Evolutionary conservation across 2,888 invertebrate genomes (phyloP), one percentile per base, ranked within the genome.

Genomic region (Drosophila diplacantha): DNA sequence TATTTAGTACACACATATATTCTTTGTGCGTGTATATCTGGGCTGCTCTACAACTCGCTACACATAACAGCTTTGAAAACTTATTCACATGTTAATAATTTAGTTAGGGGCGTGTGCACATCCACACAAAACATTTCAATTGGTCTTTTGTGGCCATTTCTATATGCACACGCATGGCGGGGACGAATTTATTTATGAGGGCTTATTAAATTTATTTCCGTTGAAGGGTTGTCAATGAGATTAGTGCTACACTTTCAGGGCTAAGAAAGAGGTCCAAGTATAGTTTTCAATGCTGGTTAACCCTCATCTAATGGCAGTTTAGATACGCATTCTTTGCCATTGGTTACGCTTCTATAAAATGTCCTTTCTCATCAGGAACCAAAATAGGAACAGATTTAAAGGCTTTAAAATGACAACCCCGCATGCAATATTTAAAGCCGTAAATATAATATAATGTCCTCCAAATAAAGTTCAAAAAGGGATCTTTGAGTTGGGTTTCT

Each of bases 51-150:
- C 47, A 39, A 22, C 32, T 58, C 54, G 55, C 52, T 49, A 44
- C 29, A 43, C 46, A 62, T 26, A 61, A 49, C 50, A 38, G 47
- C 59, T 51, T 67, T 64, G 52, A 57, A 73, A 72, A 84, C 71
- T 72, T 75, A 79, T 79, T 79, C 72, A 67, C 62, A 72, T 79
- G 72, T 80, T 72, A 78, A 80, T 81, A 76, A 83, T 81, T 79
- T 61, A 69, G 59, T 64, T 51, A 58, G 41, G 46, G 35, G 47
- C 37, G 35, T 44, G 44, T 37, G 55, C 44, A 41, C 44, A 43
- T 62, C 61, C 50, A 44, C 18, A 26, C 39, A 37, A 58, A 57
- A 58, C 38, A 60, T 47, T 60, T 60, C 63, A 43, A 61, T 62
- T 61, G 50, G 41, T 43, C 50, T 51, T 61, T 51, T 61, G 41